These are phyloP conservation scores for Caenorhabditis panamensis DNA, from an alignment of 2,888 invertebrate species.

Conservation along the genomic window DNA sequence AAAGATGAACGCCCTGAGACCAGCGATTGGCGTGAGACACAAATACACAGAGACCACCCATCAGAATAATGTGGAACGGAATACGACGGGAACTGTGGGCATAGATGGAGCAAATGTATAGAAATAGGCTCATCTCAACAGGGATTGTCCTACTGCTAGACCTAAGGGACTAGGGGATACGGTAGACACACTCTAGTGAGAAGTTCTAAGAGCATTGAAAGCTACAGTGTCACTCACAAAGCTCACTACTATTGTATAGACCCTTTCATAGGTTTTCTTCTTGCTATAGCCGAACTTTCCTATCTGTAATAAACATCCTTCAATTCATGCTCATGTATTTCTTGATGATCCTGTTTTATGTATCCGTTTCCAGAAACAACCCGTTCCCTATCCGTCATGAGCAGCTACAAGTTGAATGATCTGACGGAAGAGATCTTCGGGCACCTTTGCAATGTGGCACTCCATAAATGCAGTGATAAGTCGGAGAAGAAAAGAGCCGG, in stretches of 20 bases:
- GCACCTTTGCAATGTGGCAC: conserved; percentile 69
- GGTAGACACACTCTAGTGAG: background rate
- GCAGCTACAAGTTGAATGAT: conserved; percentile 51
- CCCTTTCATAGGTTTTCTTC: too few species aligned
- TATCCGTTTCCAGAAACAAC: background rate
- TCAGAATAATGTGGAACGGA: conserved; percentile 10
- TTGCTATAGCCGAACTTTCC: background rate
- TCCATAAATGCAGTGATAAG: conserved; percentile 72
- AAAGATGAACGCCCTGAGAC: conserved; percentile 24
- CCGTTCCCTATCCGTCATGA: conserved; percentile 16
- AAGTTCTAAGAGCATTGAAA: background rate
- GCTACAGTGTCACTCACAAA: background rate
- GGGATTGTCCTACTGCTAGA: background rate
- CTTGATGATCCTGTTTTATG: background rate
- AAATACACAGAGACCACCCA: conserved; percentile 14
- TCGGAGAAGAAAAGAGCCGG: conserved; percentile 69
- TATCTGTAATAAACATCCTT: background rate
- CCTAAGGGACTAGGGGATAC: background rate
- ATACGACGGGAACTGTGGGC: background rate
- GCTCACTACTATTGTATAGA: background rate
- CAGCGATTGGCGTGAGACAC: conserved; percentile 12
- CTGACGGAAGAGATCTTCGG: conserved; percentile 67
- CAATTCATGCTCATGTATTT: background rate
- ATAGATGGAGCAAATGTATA: background rate
- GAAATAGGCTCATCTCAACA: background rate